Percentiles rank a stretch among this genome's conserved stretches.
These are phyloP conservation scores for Maconellicoccus hirsutus DNA, from an alignment of 1,140 invertebrate genomes.

Conservation along the genomic window DNA sequence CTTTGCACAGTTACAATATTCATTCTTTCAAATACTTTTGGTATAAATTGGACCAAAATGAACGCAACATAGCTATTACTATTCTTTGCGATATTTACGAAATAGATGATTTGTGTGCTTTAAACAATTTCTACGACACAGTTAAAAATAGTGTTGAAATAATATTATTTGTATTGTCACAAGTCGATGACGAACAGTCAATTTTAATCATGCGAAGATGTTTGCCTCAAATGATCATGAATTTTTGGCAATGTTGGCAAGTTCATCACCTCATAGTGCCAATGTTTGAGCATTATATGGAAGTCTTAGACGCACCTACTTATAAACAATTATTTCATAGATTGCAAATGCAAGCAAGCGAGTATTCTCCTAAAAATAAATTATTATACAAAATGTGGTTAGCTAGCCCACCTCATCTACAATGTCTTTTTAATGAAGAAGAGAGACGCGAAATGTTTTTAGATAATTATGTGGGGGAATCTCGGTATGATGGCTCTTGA, in stretches of 20 bases:
- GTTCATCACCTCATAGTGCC: background rate
- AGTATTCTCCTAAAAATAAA: background rate
- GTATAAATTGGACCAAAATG: background rate
- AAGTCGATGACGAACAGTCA: background rate
- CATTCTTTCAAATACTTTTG: conserved; percentile 16
- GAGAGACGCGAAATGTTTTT: background rate
- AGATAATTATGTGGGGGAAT: background rate
- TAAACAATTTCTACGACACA: background rate
- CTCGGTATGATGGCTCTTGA: background rate
- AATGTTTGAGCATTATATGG: background rate
- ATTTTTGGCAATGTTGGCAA: background rate
- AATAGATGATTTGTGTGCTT: background rate
- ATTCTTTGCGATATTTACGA: background rate
- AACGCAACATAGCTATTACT: background rate
- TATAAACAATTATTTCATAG: background rate
- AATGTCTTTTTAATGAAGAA: background rate
- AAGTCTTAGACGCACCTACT: background rate
- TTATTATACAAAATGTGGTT: background rate
- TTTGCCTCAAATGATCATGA: background rate
- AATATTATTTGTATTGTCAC: background rate
- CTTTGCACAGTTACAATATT: background rate
- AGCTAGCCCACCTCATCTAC: background rate
- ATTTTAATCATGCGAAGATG: background rate
- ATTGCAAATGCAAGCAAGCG: background rate
- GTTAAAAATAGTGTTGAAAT: background rate